Evolutionary conservation across 2,888 invertebrate species (phyloP).

Genomic region (Pseudolycoriella hygida): DNA sequence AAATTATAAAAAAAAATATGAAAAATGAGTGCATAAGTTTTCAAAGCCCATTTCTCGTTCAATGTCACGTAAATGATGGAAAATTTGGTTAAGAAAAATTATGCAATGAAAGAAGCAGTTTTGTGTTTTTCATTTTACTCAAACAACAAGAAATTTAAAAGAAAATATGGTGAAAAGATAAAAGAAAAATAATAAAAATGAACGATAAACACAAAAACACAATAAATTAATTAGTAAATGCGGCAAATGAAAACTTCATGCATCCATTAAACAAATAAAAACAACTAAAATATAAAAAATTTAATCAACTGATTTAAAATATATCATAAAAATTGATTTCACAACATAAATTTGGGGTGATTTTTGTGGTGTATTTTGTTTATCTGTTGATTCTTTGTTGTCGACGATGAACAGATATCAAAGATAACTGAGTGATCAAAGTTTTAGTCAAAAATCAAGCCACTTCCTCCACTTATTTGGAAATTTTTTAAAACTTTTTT

Average conservation of each 20-base stretch:
- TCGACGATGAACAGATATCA: too few relatives aligned
- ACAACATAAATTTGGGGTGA: neutral
- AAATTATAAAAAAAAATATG: neutral
- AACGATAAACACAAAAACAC: neutral
- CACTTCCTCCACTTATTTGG: too few relatives aligned
- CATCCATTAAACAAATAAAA: neutral
- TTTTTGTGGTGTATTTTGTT: too few relatives aligned
- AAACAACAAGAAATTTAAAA: neutral
- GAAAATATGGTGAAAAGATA: neutral
- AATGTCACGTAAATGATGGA: neutral
- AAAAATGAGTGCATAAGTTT: neutral
- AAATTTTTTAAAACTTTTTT: too few relatives aligned
- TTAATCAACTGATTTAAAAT: neutral
- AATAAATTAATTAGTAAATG: neutral
- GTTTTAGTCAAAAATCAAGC: too few relatives aligned
- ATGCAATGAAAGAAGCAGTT: neutral
- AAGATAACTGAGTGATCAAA: too few relatives aligned
- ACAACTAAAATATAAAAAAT: neutral
- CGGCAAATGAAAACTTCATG: conserved; percentile 1
- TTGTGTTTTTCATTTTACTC: neutral
- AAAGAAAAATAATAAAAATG: neutral
- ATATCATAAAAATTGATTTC: neutral
- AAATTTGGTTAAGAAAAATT: neutral
- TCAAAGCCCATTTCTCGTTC: neutral
- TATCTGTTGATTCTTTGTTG: too few relatives aligned